phyloP scores from a whole-genome alignment of 2,888 invertebrate genomes.

The Tuberolachnus salignus region DNA sequence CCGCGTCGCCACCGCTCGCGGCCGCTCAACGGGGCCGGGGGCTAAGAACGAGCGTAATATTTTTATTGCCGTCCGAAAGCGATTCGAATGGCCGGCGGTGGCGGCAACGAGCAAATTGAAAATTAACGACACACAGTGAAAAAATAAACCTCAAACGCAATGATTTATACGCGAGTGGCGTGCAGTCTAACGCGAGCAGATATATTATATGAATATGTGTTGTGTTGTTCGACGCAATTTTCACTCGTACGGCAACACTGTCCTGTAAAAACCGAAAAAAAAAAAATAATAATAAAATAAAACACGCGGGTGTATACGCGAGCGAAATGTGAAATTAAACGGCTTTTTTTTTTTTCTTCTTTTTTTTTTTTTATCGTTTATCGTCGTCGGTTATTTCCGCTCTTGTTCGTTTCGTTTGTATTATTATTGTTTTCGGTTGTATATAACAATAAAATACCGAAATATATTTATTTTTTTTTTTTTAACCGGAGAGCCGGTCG shows the following conservation, averaged over 20 bases:
- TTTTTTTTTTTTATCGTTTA: not conserved
- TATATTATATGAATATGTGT: not conserved
- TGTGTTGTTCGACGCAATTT: not conserved
- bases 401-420: not conserved
- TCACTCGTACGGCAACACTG: not conserved
- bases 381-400: too few relatives aligned
- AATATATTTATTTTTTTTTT: too few relatives aligned
- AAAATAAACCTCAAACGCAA: not conserved
- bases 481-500: too few relatives aligned
- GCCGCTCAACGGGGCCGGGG: too few relatives aligned
- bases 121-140: constrained; percentile 10
- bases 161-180: not conserved
- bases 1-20: not conserved
- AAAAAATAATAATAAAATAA: too few relatives aligned
- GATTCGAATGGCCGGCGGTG: not conserved
- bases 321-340: not conserved
- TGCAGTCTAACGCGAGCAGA: not conserved
- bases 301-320: too few relatives aligned
- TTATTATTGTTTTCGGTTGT: not conserved
- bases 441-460: not conserved
- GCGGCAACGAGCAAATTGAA: constrained; percentile 1
- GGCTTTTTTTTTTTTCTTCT: not conserved
- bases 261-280: not conserved
- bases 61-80: not conserved
- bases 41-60: too few relatives aligned